phyloP scores from a whole-genome alignment of 2,888 invertebrate species.

The Brachyptera putata region DNA sequence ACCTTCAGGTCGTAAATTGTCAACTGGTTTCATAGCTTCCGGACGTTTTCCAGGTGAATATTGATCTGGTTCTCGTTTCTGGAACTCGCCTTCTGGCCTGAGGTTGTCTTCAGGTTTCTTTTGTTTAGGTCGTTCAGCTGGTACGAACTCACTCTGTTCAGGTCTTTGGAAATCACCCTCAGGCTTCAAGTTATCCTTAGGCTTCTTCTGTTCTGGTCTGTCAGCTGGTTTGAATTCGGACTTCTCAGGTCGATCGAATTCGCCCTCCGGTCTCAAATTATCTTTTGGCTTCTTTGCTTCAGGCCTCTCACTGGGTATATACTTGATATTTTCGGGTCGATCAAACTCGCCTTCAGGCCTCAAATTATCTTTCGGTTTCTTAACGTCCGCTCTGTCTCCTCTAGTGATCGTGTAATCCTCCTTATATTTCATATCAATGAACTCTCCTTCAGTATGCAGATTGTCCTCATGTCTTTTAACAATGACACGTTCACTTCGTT shows the following conservation, averaged over 20 bases:
- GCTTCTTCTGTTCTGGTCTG: too few species aligned
- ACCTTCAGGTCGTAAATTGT: too few species aligned
- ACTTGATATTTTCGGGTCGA: conserved; percentile 35
- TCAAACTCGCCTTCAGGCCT: conserved; percentile 46
- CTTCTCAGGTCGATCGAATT: conserved; percentile 36
- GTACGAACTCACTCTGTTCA: too few species aligned
- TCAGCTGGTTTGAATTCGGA: too few species aligned
- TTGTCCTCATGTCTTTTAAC: conserved; percentile 45
- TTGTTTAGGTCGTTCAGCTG: too few species aligned
- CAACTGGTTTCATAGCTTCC: conserved; percentile 53
- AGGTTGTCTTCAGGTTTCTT: too few species aligned
- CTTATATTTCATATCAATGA: conserved; percentile 42
- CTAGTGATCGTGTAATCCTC: conserved; percentile 25
- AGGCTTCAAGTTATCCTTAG: conserved; percentile 48
- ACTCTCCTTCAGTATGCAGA: conserved; percentile 37
- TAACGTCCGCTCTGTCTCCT: conserved; percentile 36
- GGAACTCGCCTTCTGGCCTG: too few species aligned
- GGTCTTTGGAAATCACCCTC: too few species aligned
- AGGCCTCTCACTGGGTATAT: too few species aligned
- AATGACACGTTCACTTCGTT: conserved; percentile 55
- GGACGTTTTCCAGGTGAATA: too few species aligned
- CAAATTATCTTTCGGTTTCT: conserved; percentile 52
- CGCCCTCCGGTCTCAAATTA: conserved; percentile 49
- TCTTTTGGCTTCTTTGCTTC: too few species aligned
- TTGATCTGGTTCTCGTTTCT: too few species aligned